Conservation (phyloP, 2,113 vertebrate genomes). For the Chaetodon trifascialis region DNA sequence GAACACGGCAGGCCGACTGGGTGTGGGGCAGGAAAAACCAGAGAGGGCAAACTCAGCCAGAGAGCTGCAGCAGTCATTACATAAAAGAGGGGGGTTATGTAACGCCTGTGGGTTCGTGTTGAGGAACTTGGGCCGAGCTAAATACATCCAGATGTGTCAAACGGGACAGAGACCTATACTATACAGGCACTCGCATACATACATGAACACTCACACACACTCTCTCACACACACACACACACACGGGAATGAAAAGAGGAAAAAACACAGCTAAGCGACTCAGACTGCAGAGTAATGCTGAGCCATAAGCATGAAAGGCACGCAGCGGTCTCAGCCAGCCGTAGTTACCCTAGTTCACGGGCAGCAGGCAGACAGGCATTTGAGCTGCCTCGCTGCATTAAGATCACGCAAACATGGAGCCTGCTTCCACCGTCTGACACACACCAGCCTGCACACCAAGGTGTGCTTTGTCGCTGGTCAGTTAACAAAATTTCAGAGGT, state of each 20-base stretch:
- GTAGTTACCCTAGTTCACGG: conserved; percentile 53
- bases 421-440: neutral
- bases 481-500: conserved; percentile 20
- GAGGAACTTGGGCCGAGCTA: conserved; percentile 68
- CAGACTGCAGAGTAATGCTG: conserved; percentile 77
- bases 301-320: conserved; percentile 71
- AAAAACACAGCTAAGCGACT: conserved; percentile 41
- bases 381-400: conserved; percentile 11
- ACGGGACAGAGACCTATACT: conserved; percentile 61
- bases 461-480: neutral
- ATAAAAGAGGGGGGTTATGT: conserved; percentile 78
- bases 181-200: conserved; percentile 31
- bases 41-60: conserved; percentile 71
- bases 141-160: conserved; percentile 81
- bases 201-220: neutral
- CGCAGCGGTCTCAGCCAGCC: conserved; percentile 56
- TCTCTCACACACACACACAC: conserved; percentile 11
- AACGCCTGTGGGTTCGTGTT: conserved; percentile 75
- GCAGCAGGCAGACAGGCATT: conserved; percentile 46
- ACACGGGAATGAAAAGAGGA: conserved; percentile 3
- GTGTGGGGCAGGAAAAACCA: conserved; percentile 70
- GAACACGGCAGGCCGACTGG: conserved; percentile 46
- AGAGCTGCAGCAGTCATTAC: conserved; percentile 81
- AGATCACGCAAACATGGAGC: conserved; percentile 28
- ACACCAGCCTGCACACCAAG: neutral